Percentiles rank a stretch among this genome's conserved stretches.
phyloP scores from a whole-genome alignment of 2,888 invertebrate genomes.

The Hymenopus coronatus region DNA sequence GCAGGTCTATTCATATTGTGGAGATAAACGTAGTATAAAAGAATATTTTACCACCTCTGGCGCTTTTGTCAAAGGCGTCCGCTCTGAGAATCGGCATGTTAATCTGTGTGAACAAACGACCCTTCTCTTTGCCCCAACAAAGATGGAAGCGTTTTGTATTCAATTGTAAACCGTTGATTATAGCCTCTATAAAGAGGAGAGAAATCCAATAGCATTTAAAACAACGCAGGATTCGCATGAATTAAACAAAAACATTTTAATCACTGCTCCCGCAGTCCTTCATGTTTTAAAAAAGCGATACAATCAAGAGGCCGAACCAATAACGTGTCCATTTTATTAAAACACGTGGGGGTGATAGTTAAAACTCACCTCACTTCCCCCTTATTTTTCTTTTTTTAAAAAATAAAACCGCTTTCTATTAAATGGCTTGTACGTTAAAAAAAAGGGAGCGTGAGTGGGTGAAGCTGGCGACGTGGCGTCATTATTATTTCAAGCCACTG shows the following conservation, averaged over 20 bases:
- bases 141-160: not conserved
- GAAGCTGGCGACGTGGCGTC: not conserved
- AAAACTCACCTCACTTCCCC: not conserved
- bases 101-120: not conserved
- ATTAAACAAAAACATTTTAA: not conserved
- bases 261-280: not conserved
- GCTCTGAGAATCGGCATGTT: not conserved
- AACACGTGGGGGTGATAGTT: not conserved
- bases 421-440: slow-evolving; percentile 7
- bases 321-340: slow-evolving; percentile 2
- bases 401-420: slow-evolving; percentile 16
- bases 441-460: not conserved
- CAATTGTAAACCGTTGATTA: not conserved
- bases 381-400: not conserved
- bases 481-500: not conserved
- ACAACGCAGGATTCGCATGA: not conserved
- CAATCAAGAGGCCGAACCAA: not conserved
- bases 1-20: too few relatives aligned
- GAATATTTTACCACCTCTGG: not conserved
- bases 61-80: not conserved
- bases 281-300: not conserved
- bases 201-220: not conserved
- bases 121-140: not conserved
- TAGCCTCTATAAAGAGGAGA: not conserved
- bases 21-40: too few relatives aligned